These are phyloP conservation scores for Heteronetta atricapilla DNA, from an alignment of 2,113 vertebrate genomes.

Conservation along the genomic window DNA sequence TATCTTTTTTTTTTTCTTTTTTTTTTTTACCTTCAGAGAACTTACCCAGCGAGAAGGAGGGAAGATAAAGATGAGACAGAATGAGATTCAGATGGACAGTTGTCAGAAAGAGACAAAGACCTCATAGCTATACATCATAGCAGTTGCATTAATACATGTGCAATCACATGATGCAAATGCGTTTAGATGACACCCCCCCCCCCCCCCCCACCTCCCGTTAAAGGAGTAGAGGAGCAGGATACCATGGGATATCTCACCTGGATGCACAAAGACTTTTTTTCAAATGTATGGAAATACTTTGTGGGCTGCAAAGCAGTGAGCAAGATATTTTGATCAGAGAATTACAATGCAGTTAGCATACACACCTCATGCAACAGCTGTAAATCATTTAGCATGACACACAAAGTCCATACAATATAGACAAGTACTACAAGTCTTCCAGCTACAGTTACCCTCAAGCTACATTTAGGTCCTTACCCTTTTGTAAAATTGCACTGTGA, in stretches of 20 bases:
- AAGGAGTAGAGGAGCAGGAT: not conserved
- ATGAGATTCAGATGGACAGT: not conserved
- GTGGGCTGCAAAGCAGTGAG: not conserved
- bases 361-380: not conserved
- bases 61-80: not conserved
- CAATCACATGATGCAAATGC: not conserved
- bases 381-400: not conserved
- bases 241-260: not conserved
- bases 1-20: not conserved
- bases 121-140: not conserved
- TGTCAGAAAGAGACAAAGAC: not conserved
- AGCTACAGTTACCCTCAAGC: not conserved
- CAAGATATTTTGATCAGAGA: not conserved
- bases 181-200: not conserved
- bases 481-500: not conserved
- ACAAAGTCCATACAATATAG: not conserved
- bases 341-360: not conserved
- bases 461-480: not conserved
- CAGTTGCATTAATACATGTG: fast-evolving
- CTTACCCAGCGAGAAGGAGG: not conserved
- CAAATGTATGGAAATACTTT: not conserved
- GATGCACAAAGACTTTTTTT: not conserved
- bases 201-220: not conserved
- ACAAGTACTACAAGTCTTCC: not conserved
- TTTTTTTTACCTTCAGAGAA: not conserved